phyloP scores from a whole-genome alignment of 1,140 invertebrate species.

The Drosophila yakuba region DNA sequence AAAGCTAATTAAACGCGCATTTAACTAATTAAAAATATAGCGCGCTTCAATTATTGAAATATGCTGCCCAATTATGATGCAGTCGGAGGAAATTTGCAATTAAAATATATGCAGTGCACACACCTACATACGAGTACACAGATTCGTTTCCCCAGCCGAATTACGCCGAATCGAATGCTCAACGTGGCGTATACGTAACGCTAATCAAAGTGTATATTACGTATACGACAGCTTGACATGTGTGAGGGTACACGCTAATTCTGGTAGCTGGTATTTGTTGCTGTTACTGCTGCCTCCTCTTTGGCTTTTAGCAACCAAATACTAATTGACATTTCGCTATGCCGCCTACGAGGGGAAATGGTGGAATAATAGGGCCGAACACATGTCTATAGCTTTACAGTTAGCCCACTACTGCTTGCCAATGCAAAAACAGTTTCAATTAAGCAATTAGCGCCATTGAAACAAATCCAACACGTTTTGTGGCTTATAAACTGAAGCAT shows the following conservation, averaged over 20 bases:
- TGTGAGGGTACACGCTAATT: slow-evolving; percentile 64
- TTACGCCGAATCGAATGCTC: slow-evolving; percentile 30
- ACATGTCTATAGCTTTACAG: slow-evolving; percentile 60
- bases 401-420: slow-evolving; percentile 54
- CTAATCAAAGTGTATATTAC: slow-evolving; percentile 75
- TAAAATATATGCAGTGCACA: slow-evolving; percentile 42
- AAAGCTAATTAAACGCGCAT: slow-evolving; percentile 83
- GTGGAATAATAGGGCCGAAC: slow-evolving; percentile 8
- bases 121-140: not conserved
- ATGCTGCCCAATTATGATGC: slow-evolving; percentile 65
- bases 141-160: slow-evolving; percentile 29
- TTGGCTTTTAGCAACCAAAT: slow-evolving; percentile 79
- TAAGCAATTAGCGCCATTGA: slow-evolving; percentile 82
- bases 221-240: slow-evolving; percentile 70
- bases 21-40: slow-evolving; percentile 84
- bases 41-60: slow-evolving; percentile 80
- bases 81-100: slow-evolving; percentile 63
- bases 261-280: slow-evolving; percentile 44
- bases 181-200: slow-evolving; percentile 64
- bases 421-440: slow-evolving; percentile 82
- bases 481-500: slow-evolving; percentile 80
- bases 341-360: slow-evolving; percentile 25
- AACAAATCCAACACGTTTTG: slow-evolving; percentile 83
- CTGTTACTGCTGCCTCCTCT: slow-evolving; percentile 39
- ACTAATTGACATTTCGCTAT: slow-evolving; percentile 81